Evolutionary conservation across 2,113 vertebrate species (phyloP).

Genomic region (Apteryx mantelli): DNA sequence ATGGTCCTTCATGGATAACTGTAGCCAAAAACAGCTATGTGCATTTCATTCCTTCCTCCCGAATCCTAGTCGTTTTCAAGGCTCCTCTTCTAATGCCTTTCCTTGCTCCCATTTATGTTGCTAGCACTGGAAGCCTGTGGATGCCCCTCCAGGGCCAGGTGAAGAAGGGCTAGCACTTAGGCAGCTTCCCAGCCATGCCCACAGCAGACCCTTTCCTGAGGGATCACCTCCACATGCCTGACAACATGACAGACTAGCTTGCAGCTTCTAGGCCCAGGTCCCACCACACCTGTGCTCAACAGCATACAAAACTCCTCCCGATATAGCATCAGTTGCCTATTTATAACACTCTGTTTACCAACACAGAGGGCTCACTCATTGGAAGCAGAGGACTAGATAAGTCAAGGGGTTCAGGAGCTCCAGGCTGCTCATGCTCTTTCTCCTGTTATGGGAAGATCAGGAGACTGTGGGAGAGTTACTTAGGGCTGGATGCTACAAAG

Average conservation of each 20-base stretch:
- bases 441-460: neutral
- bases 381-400: neutral
- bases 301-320: neutral
- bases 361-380: neutral
- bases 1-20: neutral
- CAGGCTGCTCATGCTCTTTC: neutral
- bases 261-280: neutral
- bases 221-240: rapidly evolving
- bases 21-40: neutral
- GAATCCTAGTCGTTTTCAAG: neutral
- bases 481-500: neutral
- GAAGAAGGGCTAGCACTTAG: neutral
- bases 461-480: neutral
- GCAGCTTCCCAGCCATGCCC: neutral
- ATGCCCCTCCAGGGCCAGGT: neutral
- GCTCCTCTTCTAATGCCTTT: neutral
- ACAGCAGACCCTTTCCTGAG: neutral
- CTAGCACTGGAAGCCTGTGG: neutral
- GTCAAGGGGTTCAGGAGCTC: neutral
- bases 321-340: slow-evolving; percentile 31
- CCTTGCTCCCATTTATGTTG: neutral
- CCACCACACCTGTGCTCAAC: neutral
- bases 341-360: slow-evolving; percentile 58
- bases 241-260: neutral
- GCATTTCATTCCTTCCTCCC: neutral